Evolutionary conservation across 2,797 vertebrate genomes (phyloP).

Genomic region (Streptopelia turtur): DNA sequence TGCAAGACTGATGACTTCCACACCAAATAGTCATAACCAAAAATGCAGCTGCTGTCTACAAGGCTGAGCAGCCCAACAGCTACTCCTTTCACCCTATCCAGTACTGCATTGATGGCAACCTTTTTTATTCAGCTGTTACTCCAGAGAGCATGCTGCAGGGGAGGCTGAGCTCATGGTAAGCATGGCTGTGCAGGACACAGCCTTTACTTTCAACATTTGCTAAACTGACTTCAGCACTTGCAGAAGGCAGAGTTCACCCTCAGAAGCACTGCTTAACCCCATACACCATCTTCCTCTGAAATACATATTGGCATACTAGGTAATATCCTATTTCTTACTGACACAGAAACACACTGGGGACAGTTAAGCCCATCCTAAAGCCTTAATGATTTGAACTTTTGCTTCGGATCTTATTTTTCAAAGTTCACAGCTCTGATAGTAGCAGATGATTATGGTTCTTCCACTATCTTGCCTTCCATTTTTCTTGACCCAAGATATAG

Average conservation of each 20-base stretch:
- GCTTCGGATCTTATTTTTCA: neutral
- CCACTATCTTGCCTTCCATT: neutral
- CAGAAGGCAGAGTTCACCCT: neutral
- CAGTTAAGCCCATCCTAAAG: neutral
- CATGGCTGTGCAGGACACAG: neutral
- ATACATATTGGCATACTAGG: neutral
- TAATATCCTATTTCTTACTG: neutral
- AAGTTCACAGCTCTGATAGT: neutral
- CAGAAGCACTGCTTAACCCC: neutral
- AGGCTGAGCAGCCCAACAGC: neutral
- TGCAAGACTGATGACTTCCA: neutral
- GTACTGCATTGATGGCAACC: fast-evolving
- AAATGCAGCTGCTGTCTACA: neutral
- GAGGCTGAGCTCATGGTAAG: neutral
- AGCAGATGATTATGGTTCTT: neutral
- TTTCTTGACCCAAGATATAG: neutral
- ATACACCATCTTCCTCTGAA: fast-evolving
- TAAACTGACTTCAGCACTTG: neutral
- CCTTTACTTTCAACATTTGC: neutral
- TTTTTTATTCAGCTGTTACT: neutral
- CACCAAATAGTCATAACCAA: neutral
- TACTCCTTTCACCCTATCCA: neutral
- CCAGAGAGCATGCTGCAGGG: fast-evolving
- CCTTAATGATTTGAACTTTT: neutral
- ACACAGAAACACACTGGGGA: neutral